Evolutionary conservation across 2,888 invertebrate genomes (phyloP).

Genomic region (Pemphredon lugubris): DNA sequence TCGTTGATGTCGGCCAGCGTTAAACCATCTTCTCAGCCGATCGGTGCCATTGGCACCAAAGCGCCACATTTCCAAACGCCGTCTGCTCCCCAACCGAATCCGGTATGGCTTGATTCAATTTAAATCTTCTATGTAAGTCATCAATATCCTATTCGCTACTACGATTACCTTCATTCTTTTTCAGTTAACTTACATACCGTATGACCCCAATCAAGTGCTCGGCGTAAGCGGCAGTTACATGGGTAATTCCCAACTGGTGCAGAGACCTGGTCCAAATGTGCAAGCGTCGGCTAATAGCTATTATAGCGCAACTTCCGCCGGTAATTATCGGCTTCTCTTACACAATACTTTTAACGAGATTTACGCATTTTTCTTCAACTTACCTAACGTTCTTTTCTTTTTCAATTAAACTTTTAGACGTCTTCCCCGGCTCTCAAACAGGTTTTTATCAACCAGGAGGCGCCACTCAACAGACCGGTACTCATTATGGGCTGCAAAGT

Average conservation of each 20-base stretch:
- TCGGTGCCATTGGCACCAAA: constrained; percentile 91
- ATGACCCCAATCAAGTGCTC: constrained; percentile 83
- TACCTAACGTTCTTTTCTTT: too few species aligned
- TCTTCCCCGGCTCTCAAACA: constrained; percentile 79
- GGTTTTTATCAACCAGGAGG: constrained; percentile 80
- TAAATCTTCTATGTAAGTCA: neutral
- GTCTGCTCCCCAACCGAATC: constrained; percentile 83
- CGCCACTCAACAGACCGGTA: constrained; percentile 79
- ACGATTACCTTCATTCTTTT: constrained; percentile 35
- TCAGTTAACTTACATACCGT: constrained; percentile 84
- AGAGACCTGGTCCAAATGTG: constrained; percentile 83
- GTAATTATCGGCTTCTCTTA: constrained; percentile 59
- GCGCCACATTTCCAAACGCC: constrained; percentile 83
- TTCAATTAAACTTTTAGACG: constrained; percentile 74
- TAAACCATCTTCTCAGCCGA: constrained; percentile 90
- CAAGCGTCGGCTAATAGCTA: constrained; percentile 80
- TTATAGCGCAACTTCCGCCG: constrained; percentile 79
- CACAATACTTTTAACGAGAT: too few species aligned
- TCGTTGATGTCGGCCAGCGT: constrained; percentile 94
- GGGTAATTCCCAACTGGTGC: constrained; percentile 85
- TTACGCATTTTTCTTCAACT: too few species aligned
- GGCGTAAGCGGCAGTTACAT: constrained; percentile 84
- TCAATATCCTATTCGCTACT: neutral
- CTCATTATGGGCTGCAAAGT: constrained; percentile 80
- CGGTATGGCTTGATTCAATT: too few species aligned